Evolutionary conservation across 2,888 invertebrate genomes (phyloP).

Genomic region (Acrobeloides nanus): DNA sequence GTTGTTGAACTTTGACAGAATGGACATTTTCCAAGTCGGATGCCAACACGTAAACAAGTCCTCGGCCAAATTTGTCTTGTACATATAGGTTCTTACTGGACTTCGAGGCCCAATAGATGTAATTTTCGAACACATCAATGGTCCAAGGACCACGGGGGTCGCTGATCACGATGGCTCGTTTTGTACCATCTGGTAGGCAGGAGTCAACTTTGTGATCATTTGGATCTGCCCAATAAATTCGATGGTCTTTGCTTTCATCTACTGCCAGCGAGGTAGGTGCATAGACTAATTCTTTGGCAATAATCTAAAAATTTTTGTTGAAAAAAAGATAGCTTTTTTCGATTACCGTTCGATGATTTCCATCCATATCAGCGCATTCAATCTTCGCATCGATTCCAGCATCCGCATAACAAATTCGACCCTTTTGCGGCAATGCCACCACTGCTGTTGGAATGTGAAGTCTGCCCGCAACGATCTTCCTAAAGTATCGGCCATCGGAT

Average conservation of each 20-base stretch:
- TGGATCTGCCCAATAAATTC: conserved; percentile 89
- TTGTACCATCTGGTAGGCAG: conserved; percentile 67
- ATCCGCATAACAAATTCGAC: conserved; percentile 85
- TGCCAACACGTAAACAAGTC: conserved; percentile 75
- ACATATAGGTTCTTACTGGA: conserved; percentile 76
- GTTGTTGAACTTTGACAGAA: conserved; percentile 64
- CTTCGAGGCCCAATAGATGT: conserved; percentile 83
- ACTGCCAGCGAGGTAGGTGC: conserved; percentile 82
- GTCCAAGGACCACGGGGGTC: conserved; percentile 39
- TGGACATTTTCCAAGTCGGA: conserved; percentile 77
- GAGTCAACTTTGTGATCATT: conserved; percentile 79
- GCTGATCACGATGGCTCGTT: conserved; percentile 34
- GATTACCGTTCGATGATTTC: conserved; percentile 68
- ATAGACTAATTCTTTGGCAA: conserved; percentile 74
- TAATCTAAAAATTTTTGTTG: conserved; percentile 23
- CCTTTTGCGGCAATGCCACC: conserved; percentile 54
- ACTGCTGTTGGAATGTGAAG: conserved; percentile 80
- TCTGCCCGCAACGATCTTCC: conserved; percentile 62
- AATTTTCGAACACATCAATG: conserved; percentile 84
- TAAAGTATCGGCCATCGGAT: conserved; percentile 69
- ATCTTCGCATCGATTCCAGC: conserved; percentile 83
- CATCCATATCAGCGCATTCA: conserved; percentile 93
- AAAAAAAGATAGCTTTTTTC: conserved; percentile 16
- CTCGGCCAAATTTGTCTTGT: conserved; percentile 93
- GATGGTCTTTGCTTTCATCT: conserved; percentile 79